Conservation (phyloP, 2,888 invertebrate species). For the Leptinotarsa rubiginosa region DNA sequence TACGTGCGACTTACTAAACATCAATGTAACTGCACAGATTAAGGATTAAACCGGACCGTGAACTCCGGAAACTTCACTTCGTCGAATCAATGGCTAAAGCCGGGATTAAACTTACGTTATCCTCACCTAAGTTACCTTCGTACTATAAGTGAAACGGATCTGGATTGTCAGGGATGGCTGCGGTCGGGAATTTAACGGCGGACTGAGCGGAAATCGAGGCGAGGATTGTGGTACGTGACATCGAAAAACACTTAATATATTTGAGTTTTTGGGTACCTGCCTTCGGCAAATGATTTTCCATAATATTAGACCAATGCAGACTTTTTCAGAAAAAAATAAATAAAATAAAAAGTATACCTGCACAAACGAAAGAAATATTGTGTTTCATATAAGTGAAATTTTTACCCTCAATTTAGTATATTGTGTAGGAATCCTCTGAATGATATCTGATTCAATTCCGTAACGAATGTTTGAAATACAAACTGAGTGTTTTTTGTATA, state of each 20-base stretch:
- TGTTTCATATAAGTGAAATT: no score
- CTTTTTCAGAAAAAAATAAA: no score
- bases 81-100: conserved; percentile 57
- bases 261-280: background rate
- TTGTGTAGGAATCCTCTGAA: no score
- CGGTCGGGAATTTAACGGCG: conserved; percentile 30
- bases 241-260: conserved; percentile 15
- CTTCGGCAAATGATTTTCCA: background rate
- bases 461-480: no score
- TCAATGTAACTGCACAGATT: conserved; percentile 52
- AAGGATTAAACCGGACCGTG: conserved; percentile 59
- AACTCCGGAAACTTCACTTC: conserved; percentile 57
- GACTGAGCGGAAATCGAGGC: conserved; percentile 6
- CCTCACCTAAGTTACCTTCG: conserved; percentile 58
- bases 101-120: conserved; percentile 56
- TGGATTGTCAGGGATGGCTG: conserved; percentile 54
- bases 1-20: conserved; percentile 41
- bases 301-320: no score
- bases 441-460: no score
- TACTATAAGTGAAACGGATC: conserved; percentile 49
- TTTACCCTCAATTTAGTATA: no score
- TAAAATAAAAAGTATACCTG: no score
- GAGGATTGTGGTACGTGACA: conserved; percentile 8
- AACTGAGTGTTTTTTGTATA: no score
- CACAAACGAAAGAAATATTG: no score